phyloP scores from a whole-genome alignment of 2,113 vertebrate species.

The Nycticebus coucang region DNA sequence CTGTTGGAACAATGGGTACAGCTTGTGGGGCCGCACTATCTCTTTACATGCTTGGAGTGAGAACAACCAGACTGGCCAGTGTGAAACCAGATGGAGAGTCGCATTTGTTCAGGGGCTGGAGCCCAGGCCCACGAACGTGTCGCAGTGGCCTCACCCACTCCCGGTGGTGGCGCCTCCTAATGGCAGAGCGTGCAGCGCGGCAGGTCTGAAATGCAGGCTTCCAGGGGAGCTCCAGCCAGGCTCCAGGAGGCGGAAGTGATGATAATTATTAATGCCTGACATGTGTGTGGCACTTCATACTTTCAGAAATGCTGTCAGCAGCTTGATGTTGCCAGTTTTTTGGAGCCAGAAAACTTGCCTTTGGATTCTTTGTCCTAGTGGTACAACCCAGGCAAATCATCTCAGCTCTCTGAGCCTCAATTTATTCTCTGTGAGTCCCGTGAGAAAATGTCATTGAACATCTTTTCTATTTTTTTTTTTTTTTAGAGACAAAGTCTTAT shows the following conservation, averaged over 20 bases:
- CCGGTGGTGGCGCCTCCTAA: rapidly evolving
- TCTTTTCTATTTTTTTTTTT: too few species aligned
- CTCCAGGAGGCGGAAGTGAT: constrained; percentile 1
- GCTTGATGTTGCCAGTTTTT: neutral
- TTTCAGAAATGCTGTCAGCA: constrained; percentile 49
- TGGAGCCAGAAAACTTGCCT: neutral
- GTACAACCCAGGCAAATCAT: neutral
- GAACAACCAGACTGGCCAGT: neutral
- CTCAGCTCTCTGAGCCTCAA: neutral
- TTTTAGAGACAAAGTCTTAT: too few species aligned
- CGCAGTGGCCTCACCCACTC: neutral
- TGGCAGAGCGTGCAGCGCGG: rapidly evolving
- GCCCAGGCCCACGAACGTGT: neutral
- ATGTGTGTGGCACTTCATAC: constrained; percentile 39
- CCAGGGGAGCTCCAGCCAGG: neutral
- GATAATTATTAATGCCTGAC: constrained; percentile 46
- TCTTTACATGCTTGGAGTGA: neutral
- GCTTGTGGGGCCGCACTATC: neutral
- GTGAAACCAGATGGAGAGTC: neutral
- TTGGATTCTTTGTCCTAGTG: neutral
- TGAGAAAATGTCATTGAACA: neutral
- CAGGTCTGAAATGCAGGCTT: neutral
- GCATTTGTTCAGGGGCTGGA: neutral
- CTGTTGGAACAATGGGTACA: neutral
- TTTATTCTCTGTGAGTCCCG: neutral